Evolutionary conservation across 1,140 invertebrate species (phyloP).

Genomic region (Eupeodes corollae): DNA sequence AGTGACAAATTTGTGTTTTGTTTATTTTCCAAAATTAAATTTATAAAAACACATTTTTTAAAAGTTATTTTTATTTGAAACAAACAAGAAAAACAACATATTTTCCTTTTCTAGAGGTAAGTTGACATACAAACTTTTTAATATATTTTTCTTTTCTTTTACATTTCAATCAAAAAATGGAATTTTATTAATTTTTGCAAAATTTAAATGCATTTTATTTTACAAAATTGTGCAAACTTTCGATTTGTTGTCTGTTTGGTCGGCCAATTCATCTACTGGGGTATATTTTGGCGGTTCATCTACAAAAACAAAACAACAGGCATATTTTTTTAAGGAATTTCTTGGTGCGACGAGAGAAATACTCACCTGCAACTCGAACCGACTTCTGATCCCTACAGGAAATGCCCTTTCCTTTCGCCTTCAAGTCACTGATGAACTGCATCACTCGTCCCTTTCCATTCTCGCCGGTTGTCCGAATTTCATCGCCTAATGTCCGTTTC

Average conservation of each 20-base stretch:
- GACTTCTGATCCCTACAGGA: conserved; percentile 31
- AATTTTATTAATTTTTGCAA: too few species aligned
- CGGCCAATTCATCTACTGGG: conserved; percentile 3
- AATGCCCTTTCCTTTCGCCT: conserved; percentile 8
- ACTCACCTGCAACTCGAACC: conserved; percentile 26
- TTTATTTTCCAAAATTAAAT: too few species aligned
- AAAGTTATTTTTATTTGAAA: too few species aligned
- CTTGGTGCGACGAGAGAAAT: neutral
- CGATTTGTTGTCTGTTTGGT: conserved; percentile 10
- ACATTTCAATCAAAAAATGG: too few species aligned
- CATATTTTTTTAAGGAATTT: neutral
- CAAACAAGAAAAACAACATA: too few species aligned
- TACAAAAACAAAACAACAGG: conserved; percentile 8
- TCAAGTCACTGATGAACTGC: conserved; percentile 21
- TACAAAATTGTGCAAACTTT: conserved; percentile 37
- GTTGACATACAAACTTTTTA: too few species aligned
- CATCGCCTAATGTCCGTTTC: conserved; percentile 28
- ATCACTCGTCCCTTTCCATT: conserved; percentile 25
- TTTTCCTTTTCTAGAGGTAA: too few species aligned
- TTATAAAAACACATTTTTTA: too few species aligned
- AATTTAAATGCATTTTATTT: conserved; percentile 4
- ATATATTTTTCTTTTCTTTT: too few species aligned
- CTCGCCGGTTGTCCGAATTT: conserved; percentile 9
- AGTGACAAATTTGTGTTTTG: too few species aligned
- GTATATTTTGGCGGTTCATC: conserved; percentile 24